Evolutionary conservation across 2,797 vertebrate genomes (phyloP).

Genomic region (Molossus molossus): DNA sequence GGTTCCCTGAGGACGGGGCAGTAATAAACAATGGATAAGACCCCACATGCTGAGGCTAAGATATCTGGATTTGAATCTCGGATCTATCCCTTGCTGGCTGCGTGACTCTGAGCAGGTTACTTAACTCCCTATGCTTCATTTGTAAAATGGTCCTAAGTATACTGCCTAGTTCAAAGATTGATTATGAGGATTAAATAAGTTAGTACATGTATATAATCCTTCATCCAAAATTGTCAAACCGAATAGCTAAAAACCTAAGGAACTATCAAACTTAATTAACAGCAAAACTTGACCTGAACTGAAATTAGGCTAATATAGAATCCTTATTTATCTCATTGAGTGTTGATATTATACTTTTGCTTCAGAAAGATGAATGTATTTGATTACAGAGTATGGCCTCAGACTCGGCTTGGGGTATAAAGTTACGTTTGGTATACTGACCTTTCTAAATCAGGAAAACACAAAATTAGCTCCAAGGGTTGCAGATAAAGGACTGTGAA

Average conservation of each 20-base stretch:
- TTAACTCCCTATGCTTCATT: slow-evolving; percentile 33
- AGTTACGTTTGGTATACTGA: slow-evolving; percentile 38
- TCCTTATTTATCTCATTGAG: slow-evolving; percentile 22
- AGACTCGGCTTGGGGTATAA: neutral
- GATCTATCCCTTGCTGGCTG: neutral
- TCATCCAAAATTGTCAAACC: slow-evolving; percentile 34
- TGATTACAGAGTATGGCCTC: slow-evolving; percentile 17
- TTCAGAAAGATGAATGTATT: slow-evolving; percentile 48
- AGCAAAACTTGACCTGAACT: neutral
- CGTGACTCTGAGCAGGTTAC: neutral
- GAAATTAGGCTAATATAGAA: neutral
- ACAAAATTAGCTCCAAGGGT: slow-evolving; percentile 2
- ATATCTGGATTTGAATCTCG: neutral
- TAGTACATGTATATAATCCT: neutral
- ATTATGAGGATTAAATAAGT: neutral
- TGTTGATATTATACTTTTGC: slow-evolving; percentile 49
- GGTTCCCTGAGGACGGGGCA: neutral
- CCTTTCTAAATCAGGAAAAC: slow-evolving; percentile 66
- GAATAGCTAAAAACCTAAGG: neutral
- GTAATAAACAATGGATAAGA: neutral
- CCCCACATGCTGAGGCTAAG: neutral
- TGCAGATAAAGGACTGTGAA: slow-evolving; percentile 15
- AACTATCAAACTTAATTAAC: neutral
- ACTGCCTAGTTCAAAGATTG: slow-evolving; percentile 21
- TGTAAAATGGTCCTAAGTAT: slow-evolving; percentile 1